Conservation (phyloP, 53 echinoderm and acorn worm genomes). For the Patiria pectinifera region DNA sequence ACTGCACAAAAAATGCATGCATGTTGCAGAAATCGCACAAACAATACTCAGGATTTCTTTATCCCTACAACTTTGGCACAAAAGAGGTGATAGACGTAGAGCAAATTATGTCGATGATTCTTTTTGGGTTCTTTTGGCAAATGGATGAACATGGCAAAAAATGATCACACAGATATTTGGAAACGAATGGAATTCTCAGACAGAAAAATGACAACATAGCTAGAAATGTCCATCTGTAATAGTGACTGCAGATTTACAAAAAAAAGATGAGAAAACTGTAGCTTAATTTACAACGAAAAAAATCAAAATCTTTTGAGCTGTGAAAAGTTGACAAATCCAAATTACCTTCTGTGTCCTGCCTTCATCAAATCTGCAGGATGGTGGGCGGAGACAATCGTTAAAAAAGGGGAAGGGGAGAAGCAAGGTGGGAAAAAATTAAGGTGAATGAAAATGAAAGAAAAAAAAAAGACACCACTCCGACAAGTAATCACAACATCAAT, state of each 20-base stretch:
- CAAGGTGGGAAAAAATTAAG: constrained; percentile 46
- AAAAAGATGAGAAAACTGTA: background rate
- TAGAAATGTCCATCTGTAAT: background rate
- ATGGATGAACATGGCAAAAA: background rate
- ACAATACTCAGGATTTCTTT: background rate
- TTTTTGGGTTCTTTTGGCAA: background rate
- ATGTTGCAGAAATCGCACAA: background rate
- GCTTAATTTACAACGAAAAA: background rate
- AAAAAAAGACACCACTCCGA: constrained; percentile 3
- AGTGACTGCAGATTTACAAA: background rate
- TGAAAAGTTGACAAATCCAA: background rate
- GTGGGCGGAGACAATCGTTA: constrained; percentile 17
- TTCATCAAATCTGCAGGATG: constrained; percentile 56
- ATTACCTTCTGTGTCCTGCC: constrained; percentile 50
- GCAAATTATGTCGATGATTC: background rate
- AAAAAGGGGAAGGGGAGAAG: constrained; percentile 15
- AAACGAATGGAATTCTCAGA: background rate
- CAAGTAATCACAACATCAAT: background rate
- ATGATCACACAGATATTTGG: background rate
- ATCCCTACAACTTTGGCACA: background rate
- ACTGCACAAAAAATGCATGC: background rate
- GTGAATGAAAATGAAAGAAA: constrained; percentile 39
- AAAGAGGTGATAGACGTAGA: background rate
- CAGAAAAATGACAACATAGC: background rate
- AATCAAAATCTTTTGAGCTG: background rate